Evolutionary conservation across 2,113 vertebrate genomes (phyloP).

Genomic region (Sylvicapra grimmia): DNA sequence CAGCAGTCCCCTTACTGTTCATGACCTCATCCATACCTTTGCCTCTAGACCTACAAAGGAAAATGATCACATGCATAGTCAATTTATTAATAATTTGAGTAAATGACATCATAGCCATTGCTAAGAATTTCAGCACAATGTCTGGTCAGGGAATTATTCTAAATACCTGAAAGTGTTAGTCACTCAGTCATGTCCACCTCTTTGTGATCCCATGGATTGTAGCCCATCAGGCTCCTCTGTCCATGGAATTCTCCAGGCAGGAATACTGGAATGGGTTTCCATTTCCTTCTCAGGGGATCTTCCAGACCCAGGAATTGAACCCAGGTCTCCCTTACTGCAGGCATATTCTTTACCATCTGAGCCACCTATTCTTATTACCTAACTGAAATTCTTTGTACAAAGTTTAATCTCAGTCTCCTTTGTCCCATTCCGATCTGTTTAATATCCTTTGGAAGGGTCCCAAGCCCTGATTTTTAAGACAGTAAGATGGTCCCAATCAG

Average conservation of each 20-base stretch:
- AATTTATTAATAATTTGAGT: background rate
- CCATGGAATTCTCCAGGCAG: background rate
- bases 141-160: background rate
- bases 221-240: background rate
- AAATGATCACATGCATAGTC: background rate
- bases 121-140: constrained; percentile 36
- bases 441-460: background rate
- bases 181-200: background rate
- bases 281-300: background rate
- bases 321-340: background rate
- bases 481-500: background rate
- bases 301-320: accelerated
- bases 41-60: background rate
- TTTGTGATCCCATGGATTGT: background rate
- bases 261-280: background rate
- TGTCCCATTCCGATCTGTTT: background rate
- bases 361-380: background rate
- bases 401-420: background rate
- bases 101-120: background rate
- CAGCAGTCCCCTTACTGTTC: background rate
- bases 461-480: background rate
- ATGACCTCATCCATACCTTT: background rate
- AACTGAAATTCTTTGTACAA: constrained; percentile 12
- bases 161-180: background rate
- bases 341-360: background rate